Base-by-base conservation (phyloP, 2,113 vertebrate genomes). In the Elanoides forficatus region DNA sequence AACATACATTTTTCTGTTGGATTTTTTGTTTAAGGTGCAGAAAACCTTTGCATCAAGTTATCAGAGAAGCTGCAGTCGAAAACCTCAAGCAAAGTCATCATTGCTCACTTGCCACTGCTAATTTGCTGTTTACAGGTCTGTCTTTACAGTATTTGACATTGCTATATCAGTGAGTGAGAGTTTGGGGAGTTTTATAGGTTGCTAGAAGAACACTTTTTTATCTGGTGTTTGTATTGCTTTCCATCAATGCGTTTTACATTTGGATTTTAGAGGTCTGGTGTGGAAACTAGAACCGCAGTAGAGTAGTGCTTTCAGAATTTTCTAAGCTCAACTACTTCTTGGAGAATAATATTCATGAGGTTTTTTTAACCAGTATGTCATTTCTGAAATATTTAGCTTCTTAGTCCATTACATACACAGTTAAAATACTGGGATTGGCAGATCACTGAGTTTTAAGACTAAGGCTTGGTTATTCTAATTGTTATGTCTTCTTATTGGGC, bases 51-150 rank as follows among this genome's bases (percentile, higher is more conserved):
- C 94, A 99, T 98, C 92, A 99, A 99, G 93, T 97, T 99, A 8
- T 99, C 99, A 3, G 99, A 99, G 97, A 99, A 99, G 93, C 98
- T 99, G 48, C 99, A 99, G 97, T 99, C 99, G 1, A 99, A 99
- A 98, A 99, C 99, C 0, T 99, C 99, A 30, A 99, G 99, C 97
- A 99, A 99, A 98, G 98, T 99, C 95, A 99, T 99, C 97, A 99
- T 99, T 29, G 99, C 99, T 13, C 99, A 99, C 95, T 98, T 99
- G 98, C 99, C 99, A 3, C 96, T 99, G 81, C 98, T 99, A 10
- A 99, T 99, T 97, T 99, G 99, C 98, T 99, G 99, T 93, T 95
- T 99, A 58, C 99, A 99, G 99, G 99, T 99, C 58, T 81, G 97
- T 95, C 70, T 74, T 62, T 78, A 40, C 17, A 75, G 23, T 66